Base-by-base conservation (phyloP, 1,140 invertebrate genomes). In the Popillia japonica region DNA sequence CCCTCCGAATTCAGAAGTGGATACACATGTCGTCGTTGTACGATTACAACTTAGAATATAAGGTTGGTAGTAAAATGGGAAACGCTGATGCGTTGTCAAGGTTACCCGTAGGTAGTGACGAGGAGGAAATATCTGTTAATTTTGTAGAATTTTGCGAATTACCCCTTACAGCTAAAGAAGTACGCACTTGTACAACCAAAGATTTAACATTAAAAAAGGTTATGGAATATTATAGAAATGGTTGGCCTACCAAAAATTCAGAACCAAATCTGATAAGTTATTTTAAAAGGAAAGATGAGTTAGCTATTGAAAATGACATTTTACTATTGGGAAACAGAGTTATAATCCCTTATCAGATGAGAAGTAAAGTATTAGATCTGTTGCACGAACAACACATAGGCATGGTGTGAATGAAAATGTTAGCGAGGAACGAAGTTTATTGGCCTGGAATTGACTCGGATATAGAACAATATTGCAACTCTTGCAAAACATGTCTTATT, bases 1-100 rank as follows among this genome's bases (percentile, higher is more conserved):
- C n/a, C n/a, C n/a, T n/a, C n/a, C n/a, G n/a, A n/a, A n/a, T n/a
- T n/a, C 48, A 61, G 20, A 23, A 55, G 27, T 77, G 76, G 22
- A 20, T 23, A 41, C 34, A 61, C 23, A 59, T 68, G 27, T 41
- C 64, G 11, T 68, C 23, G 6, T 11, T 20, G 10, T 77, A 59
- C 41, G 59, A 77, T 72, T 77, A 77, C 75, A 40, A 79, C 3
- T 77, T 80, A 79, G 7, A 78, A 40, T 81, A 79, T 74, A 77
- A 48, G 74, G 77, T 75, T 20, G 64, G 80, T 20, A 61, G 8
- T 22, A 8, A 23, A 72, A 11, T 4, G 74, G 78, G n/a, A n/a
- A n/a, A n/a, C n/a, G n/a, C n/a, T n/a, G n/a, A n/a, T n/a, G n/a
- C n/a, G n/a, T n/a, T n/a, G 48, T 68, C 59, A 11, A 22, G 55